phyloP scores from a whole-genome alignment of 1,140 invertebrate species.

The Lasaia peninsularis region DNA sequence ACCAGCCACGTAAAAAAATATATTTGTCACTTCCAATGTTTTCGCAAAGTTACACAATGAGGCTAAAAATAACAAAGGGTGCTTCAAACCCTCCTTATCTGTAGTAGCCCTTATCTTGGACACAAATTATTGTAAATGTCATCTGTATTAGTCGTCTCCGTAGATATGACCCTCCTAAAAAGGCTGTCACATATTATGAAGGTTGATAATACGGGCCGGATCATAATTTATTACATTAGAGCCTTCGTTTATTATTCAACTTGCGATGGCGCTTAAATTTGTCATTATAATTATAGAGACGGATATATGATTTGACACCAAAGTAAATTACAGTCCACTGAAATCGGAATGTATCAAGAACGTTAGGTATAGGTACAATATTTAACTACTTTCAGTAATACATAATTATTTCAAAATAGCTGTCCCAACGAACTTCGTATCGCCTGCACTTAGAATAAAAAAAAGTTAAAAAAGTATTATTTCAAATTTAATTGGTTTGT shows the following conservation, averaged over 20 bases:
- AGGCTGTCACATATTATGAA: background rate
- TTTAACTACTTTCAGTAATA: no score
- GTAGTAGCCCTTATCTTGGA: background rate
- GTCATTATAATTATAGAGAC: background rate
- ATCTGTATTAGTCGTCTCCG: background rate
- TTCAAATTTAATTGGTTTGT: no score
- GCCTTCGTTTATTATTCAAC: background rate
- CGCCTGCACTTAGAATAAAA: no score
- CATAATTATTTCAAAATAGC: no score
- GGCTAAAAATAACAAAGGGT: background rate
- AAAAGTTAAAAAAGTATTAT: no score
- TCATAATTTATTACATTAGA: conserved; percentile 5
- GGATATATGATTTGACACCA: background rate
- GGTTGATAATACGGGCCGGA: background rate
- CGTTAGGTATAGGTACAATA: no score
- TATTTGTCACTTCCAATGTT: no score
- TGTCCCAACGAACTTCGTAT: no score
- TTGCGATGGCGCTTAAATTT: background rate
- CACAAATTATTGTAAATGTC: conserved; percentile 2
- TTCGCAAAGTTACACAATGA: background rate
- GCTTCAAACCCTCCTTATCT: background rate
- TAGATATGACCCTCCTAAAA: conserved; percentile 4
- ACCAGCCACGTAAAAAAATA: no score
- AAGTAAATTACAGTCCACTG: no score
- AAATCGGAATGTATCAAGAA: no score